Base-by-base conservation (phyloP, 2,888 invertebrate species). In the Gastrophysa polygoni region DNA sequence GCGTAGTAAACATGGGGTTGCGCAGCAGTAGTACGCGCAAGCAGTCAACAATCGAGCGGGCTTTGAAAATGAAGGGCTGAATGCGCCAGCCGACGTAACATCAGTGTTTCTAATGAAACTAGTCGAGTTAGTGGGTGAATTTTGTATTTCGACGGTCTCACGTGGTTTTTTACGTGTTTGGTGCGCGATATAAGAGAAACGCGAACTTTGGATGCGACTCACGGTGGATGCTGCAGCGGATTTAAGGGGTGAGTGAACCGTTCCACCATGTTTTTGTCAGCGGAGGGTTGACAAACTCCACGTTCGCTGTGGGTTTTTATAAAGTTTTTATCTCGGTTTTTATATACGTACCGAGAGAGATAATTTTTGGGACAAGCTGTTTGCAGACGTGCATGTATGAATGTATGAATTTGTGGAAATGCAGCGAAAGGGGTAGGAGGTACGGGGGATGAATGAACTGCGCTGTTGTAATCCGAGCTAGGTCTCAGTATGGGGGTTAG, bases 61-160 rank as follows among this genome's bases (percentile, higher is more conserved):
- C 69, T 71, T 73, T 73, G 68, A 72, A 68, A 67, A 70, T 70
- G 71, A 72, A 73, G 68, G 69, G 69, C 64, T 60, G 65, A 60
- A 73, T 71, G 72, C 71, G 71, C 69, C 64, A 63, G 66, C 66
- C 64, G 59, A 65, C 61, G 63, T 63, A 62, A 59, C 69, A 68
- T 70, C 74, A 74, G 74, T 74, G 70, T 72, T 72, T 70, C 66
- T 69, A 71, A 70, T 68, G 73, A 71, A 71, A 70, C 72, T 70
- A 72, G 52, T 66, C 69, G 65, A 71, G 69, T 66, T 72, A 73
- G 74, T 70, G 72, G 69, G 63, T 61, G 69, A 68, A 71, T 74
- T 71, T 72, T 68, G 60, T 67, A 68, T 66, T 65, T 66, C 66
- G 67, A 57, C 62, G 38, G 44, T 64, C 70, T 66, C 74, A 74